phyloP scores from a whole-genome alignment of 2,113 vertebrate genomes.

The Ciconia stormi region DNA sequence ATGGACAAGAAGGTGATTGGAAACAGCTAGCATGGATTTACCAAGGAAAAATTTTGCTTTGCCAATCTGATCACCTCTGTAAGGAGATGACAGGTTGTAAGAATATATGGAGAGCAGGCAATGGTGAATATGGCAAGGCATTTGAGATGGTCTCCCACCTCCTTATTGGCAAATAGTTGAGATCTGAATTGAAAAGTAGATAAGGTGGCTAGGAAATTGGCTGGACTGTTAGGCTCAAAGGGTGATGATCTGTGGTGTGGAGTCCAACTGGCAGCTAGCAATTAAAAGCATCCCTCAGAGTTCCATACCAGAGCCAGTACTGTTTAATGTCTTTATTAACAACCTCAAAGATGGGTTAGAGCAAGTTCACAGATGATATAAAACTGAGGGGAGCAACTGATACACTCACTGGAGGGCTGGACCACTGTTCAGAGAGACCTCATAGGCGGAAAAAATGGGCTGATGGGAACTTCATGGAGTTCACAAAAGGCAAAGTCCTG shows the following conservation, averaged over 20 bases:
- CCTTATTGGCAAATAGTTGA: background rate
- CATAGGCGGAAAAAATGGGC: background rate
- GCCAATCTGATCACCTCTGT: background rate
- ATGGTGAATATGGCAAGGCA: background rate
- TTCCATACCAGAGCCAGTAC: background rate
- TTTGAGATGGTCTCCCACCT: background rate
- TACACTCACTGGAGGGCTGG: background rate
- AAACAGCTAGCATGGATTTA: background rate
- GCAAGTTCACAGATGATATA: background rate
- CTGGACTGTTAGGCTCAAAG: background rate
- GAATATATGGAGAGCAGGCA: background rate
- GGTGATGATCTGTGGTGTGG: background rate
- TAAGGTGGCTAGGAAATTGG: background rate
- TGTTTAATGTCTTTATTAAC: background rate
- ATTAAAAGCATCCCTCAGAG: background rate
- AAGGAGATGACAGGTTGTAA: background rate
- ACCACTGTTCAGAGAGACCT: background rate
- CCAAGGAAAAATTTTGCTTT: background rate
- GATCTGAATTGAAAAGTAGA: background rate
- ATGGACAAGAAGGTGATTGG: fast-evolving
- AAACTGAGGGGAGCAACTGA: background rate
- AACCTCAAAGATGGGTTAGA: background rate
- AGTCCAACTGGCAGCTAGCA: background rate
- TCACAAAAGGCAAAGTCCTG: background rate
- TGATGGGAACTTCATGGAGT: background rate